These are phyloP conservation scores for Caenorhabditis imperialis DNA, from an alignment of 2,888 invertebrate genomes.

Conservation along the genomic window DNA sequence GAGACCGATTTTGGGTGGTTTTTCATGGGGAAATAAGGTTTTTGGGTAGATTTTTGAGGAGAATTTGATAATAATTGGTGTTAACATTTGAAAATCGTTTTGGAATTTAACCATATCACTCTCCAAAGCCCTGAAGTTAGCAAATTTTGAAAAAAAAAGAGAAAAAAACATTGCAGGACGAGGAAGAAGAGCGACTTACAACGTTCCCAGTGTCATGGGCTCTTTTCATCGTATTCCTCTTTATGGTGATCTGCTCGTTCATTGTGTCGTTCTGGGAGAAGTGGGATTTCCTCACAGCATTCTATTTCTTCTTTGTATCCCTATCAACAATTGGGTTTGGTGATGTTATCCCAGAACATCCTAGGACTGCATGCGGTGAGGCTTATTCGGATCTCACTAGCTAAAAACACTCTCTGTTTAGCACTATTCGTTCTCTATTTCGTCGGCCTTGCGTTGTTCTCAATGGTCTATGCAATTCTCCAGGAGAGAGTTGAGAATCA, in stretches of 20 bases:
- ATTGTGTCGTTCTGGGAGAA: slow-evolving; percentile 74
- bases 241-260: slow-evolving; percentile 70
- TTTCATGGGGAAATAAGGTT: no score
- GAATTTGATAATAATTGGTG: no score
- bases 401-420: slow-evolving; percentile 40
- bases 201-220: slow-evolving; percentile 61
- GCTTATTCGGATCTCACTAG: slow-evolving; percentile 7
- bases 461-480: slow-evolving; percentile 73
- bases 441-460: slow-evolving; percentile 72
- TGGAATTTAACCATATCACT: no score
- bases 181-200: slow-evolving; percentile 43
- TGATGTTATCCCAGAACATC: slow-evolving; percentile 74
- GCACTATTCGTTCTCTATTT: slow-evolving; percentile 72
- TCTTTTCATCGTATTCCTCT: slow-evolving; percentile 61
- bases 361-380: slow-evolving; percentile 68
- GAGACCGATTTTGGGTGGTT: no score
- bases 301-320: slow-evolving; percentile 76
- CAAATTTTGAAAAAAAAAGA: neutral
- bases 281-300: slow-evolving; percentile 73
- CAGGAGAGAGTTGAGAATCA: slow-evolving; percentile 71
- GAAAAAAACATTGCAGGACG: slow-evolving; percentile 38
- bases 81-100: no score
- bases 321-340: slow-evolving; percentile 75
- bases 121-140: no score
- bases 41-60: no score